Base-by-base conservation (phyloP, 53 echinoderm and acorn worm species). In the Holothuria scabra region DNA sequence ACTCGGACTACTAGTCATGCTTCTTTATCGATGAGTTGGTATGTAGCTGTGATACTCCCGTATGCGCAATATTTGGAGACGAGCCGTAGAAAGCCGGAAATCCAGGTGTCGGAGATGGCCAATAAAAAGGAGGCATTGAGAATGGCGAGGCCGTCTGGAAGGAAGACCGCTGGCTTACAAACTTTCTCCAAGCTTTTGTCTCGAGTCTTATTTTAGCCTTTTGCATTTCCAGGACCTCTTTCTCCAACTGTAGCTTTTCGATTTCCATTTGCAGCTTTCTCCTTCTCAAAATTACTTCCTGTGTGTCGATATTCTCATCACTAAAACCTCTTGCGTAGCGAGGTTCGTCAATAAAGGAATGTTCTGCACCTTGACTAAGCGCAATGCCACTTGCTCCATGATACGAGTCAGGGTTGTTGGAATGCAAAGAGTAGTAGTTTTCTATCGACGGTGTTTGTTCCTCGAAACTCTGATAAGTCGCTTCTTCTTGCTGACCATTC, bases 221-320 rank as follows among this genome's bases (percentile, higher is more conserved):
- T 37, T 81, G 82, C 82, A 81, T 81, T 64, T 81, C 82, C 10
- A 81, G 63, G 46, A 81, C 82, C 62, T 81, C 82, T 32, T 81
- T 81, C 28, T 81, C 82, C 13, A 81, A 49, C 28, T 81, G 44
- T 19, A 81, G 64, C 9, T 81, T 81, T 19, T 81, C 82, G 34
- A 81, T 38, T 64, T 81, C 82, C 59, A 81, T 32, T 63, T 81
- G 37, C 18, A 81, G 65, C 38, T 81, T 81, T 41, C 46, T 61
- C 35, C 46, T 62, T 22, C 46, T 81, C 16, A 81, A 33, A 29
- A 28, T 29, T 0, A 38, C 64, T 49, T 81, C 82, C 34, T 81
- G 78, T 28, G 78, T 55, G 58, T 78, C 78, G 11, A 64, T 25
- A 30, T 14, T 64, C 12, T 64, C 64, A 21, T 64, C 64, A 18